Percentiles rank a stretch among this genome's conserved stretches.
phyloP scores from a whole-genome alignment of 2,113 vertebrate species.

The Chaenocephalus aceratus region DNA sequence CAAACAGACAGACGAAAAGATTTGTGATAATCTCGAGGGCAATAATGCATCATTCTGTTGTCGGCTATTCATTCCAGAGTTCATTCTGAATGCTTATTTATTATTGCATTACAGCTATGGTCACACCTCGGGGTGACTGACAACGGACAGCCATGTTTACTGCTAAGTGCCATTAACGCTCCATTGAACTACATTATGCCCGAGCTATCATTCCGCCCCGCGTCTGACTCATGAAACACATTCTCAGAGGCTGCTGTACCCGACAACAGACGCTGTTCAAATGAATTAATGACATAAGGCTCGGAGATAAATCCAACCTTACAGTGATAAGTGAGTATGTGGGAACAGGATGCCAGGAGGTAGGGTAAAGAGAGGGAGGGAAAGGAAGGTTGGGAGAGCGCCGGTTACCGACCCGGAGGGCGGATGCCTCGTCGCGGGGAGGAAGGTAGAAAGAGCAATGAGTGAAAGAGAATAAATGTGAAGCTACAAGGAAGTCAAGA shows the following conservation, averaged over 20 bases:
- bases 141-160: not conserved
- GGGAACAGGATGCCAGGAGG: slow-evolving; percentile 22
- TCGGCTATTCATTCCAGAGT: not conserved
- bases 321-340: slow-evolving; percentile 33
- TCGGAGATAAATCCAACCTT: slow-evolving; percentile 15
- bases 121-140: slow-evolving; percentile 7
- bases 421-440: slow-evolving; percentile 11
- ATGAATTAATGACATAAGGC: not conserved
- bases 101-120: not conserved
- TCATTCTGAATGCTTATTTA: not conserved
- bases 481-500: slow-evolving; percentile 45
- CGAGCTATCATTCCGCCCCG: not conserved
- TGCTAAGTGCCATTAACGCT: not conserved
- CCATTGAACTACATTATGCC: not conserved
- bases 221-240: not conserved
- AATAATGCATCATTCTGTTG: not conserved
- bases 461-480: slow-evolving; percentile 23
- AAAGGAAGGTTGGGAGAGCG: slow-evolving; percentile 16
- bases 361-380: slow-evolving; percentile 6
- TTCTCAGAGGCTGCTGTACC: not conserved
- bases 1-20: not conserved
- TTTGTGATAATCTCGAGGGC: not conserved
- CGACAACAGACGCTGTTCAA: not conserved
- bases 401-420: slow-evolving; percentile 17
- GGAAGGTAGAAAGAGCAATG: slow-evolving; percentile 9